A percentile compares a stretch with the other conserved stretches of the same genome.
phyloP scores from a whole-genome alignment of 2,113 vertebrate genomes.

The Ageneiosus marmoratus region DNA sequence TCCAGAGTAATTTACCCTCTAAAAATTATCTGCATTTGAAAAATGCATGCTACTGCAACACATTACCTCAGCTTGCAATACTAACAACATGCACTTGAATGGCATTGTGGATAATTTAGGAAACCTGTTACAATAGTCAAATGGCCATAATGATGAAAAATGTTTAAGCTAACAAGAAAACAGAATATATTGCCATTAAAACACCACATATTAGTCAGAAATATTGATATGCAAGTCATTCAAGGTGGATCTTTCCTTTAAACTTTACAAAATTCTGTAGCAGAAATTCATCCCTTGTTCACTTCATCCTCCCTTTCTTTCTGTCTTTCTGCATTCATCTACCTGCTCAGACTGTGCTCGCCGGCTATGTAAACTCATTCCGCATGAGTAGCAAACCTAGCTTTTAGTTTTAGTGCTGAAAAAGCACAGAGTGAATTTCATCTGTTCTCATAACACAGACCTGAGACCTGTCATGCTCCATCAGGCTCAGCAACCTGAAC shows the following conservation, averaged over 20 bases:
- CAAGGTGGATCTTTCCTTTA: not conserved
- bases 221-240: not conserved
- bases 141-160: too few relatives aligned
- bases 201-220: not conserved
- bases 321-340: slow-evolving; percentile 30
- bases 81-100: not conserved
- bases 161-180: not conserved
- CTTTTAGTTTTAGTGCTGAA: slow-evolving; percentile 74
- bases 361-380: slow-evolving; percentile 62
- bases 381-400: slow-evolving; percentile 65
- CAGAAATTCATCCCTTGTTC: not conserved
- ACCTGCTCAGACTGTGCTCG: slow-evolving; percentile 58
- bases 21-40: too few relatives aligned
- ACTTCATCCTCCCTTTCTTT: slow-evolving; percentile 12
- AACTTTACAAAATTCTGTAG: not conserved
- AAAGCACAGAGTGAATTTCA: slow-evolving; percentile 61
- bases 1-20: too few relatives aligned
- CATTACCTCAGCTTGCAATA: too few relatives aligned
- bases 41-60: too few relatives aligned
- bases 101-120: not conserved
- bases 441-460: slow-evolving; percentile 74
- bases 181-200: not conserved
- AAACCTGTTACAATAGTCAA: too few relatives aligned
- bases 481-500: slow-evolving; percentile 75
- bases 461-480: slow-evolving; percentile 73